A percentile compares a stretch with the other conserved stretches of the same genome.
Conservation (phyloP, 2,113 vertebrate species). For the Cyanocitta stelleri region DNA sequence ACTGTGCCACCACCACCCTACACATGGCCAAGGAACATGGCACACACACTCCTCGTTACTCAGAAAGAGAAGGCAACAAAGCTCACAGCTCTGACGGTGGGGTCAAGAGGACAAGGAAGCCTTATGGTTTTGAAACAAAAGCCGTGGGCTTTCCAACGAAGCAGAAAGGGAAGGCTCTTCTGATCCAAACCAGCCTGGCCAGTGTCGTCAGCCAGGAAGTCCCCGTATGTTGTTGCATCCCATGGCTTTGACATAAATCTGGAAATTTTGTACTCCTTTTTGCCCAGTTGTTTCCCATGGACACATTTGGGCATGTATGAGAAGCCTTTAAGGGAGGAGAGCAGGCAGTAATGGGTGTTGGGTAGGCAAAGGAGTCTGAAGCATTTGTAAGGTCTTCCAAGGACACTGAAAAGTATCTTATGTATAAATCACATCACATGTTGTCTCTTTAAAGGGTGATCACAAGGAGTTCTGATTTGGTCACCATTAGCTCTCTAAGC, state of each 20-base stretch:
- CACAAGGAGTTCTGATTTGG: neutral
- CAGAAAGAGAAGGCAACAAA: neutral
- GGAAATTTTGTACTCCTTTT: neutral
- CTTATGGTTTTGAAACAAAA: neutral
- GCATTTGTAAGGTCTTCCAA: neutral
- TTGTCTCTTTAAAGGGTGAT: neutral
- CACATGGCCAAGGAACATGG: neutral
- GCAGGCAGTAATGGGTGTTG: neutral
- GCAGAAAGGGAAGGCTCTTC: neutral
- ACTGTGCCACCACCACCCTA: neutral
- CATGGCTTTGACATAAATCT: neutral
- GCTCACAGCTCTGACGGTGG: neutral
- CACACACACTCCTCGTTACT: neutral
- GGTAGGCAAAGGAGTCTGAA: neutral
- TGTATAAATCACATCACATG: neutral
- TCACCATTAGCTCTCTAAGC: neutral
- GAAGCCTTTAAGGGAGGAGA: neutral
- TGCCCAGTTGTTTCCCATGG: neutral
- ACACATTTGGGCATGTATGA: neutral
- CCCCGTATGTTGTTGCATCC: neutral
- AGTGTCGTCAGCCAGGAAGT: neutral
- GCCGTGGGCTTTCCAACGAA: neutral
- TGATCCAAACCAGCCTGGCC: neutral
- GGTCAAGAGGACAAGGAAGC: constrained; percentile 12
- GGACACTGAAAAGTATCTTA: neutral